These are phyloP conservation scores for Cydia fagiglandana DNA, from an alignment of 1,140 invertebrate genomes.

Conservation along the genomic window DNA sequence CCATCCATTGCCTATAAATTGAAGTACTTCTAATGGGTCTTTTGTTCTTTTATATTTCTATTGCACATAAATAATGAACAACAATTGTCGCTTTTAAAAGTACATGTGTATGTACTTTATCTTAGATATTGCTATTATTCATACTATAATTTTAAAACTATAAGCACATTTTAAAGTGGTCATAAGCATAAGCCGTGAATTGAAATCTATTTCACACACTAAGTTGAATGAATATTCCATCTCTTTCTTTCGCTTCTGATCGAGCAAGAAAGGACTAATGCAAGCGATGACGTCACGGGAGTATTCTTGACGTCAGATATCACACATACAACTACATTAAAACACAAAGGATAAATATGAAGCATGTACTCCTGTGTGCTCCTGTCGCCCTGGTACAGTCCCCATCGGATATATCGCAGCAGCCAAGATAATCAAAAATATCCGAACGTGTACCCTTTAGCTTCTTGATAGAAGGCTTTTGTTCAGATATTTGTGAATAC, in stretches of 20 bases:
- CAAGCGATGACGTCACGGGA: slow-evolving; percentile 24
- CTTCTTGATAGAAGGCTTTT: no score
- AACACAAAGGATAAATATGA: slow-evolving; percentile 1
- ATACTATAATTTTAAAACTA: neutral
- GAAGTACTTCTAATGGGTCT: slow-evolving; percentile 2
- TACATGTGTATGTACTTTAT: neutral
- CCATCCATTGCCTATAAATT: neutral
- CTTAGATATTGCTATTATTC: neutral
- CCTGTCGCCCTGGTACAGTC: neutral
- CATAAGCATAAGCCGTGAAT: neutral
- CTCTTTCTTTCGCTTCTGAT: neutral
- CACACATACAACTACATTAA: neutral
- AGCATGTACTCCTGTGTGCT: neutral
- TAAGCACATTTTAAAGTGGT: neutral
- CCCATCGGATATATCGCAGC: no score
- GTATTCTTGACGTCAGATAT: neutral
- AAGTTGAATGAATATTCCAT: slow-evolving; percentile 19
- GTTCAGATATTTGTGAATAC: no score
- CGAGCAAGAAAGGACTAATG: slow-evolving; percentile 7
- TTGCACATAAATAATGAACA: neutral
- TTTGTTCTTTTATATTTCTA: slow-evolving; percentile 7
- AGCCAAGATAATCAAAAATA: no score
- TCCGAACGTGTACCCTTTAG: no score
- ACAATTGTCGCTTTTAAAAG: neutral
- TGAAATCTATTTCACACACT: neutral